Base-by-base conservation (phyloP, 1,140 invertebrate species). In the Papilio polytes region DNA sequence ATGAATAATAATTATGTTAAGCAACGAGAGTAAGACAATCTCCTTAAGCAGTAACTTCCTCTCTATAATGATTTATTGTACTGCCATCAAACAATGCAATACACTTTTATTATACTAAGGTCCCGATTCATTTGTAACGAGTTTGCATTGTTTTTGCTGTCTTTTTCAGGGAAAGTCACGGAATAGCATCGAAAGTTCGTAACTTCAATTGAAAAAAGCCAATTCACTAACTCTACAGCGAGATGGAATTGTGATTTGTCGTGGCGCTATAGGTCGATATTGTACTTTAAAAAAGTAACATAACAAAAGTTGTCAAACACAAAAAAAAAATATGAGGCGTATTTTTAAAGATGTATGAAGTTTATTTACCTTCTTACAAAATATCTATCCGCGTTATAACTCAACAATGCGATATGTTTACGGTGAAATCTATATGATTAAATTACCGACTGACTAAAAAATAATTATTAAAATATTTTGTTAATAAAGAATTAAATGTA, bases 21-120 rank as follows among this genome's bases (percentile, higher is more conserved):
- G 7, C 56, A 59, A 20, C 9, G 20, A 6, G 53, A 12, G 10
- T 66, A 66, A 66, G 22, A 63, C 10, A 63, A 63, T 0, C 22
- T 8, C 22, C 59, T 66, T 26, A 63, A 12, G 59, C 59, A 26
- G 22, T 0, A 26, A 66, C 22, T 66, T 63, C 10, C 59, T 10
- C 8, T 10, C 12, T 66, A 10, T 13, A 59, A 26, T 66, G 9
- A 26, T 66, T 66, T 66, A 66, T 66, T 31, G 59, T 66, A 66
- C 59, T 26, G 31, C 26, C 59, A 66, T 66, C 59, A 26, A 66
- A 66, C 59, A 66, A 26, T 56, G n/a, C 53, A 56, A 63, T 26
- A 26, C 31, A 66, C 59, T 70, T 0, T 70, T 31, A 36, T 70
- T 70, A 36, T 70, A 70, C 4, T 36, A 31, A 70, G 26, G 18